A percentile compares a stretch with the other conserved stretches of the same genome.
Conservation (phyloP, 2,888 invertebrate species). For the Matsumyia berberina region DNA sequence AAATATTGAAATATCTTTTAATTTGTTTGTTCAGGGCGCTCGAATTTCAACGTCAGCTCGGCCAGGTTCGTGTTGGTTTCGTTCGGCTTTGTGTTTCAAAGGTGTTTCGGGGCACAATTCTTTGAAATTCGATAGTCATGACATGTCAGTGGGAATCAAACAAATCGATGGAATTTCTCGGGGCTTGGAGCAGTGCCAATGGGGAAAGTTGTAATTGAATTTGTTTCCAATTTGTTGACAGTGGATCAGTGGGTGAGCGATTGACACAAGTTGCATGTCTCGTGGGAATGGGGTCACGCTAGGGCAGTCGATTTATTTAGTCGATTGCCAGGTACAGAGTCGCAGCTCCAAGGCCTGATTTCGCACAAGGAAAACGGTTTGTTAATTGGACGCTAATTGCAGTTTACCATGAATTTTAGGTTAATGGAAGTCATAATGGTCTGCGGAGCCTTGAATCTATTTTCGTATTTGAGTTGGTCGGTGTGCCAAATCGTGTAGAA, state of each 20-base stretch:
- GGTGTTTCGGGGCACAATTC: constrained; percentile 19
- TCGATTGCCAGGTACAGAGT: background rate
- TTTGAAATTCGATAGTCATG: constrained; percentile 59
- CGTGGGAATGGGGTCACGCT: constrained; percentile 31
- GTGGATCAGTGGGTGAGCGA: constrained; percentile 5
- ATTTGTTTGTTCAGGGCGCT: constrained; percentile 72
- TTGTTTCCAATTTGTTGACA: constrained; percentile 60
- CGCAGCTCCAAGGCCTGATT: background rate
- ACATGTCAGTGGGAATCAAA: constrained; percentile 42
- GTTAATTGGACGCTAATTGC: background rate
- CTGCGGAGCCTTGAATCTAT: background rate
- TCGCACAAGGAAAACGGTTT: background rate
- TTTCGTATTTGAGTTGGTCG: too few relatives aligned
- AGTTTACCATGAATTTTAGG: background rate
- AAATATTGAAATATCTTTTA: constrained; percentile 74
- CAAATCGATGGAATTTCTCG: constrained; percentile 25
- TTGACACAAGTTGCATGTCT: constrained; percentile 46
- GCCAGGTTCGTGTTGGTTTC: constrained; percentile 31
- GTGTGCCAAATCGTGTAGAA: too few relatives aligned
- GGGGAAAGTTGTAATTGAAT: constrained; percentile 52
- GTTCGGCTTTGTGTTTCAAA: background rate
- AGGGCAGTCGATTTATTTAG: background rate
- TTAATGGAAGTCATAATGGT: background rate
- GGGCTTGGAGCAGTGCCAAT: constrained; percentile 31
- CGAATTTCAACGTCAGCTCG: constrained; percentile 25